Conservation (phyloP, 2,113 vertebrate species). For the Eubucco bourcierii region DNA sequence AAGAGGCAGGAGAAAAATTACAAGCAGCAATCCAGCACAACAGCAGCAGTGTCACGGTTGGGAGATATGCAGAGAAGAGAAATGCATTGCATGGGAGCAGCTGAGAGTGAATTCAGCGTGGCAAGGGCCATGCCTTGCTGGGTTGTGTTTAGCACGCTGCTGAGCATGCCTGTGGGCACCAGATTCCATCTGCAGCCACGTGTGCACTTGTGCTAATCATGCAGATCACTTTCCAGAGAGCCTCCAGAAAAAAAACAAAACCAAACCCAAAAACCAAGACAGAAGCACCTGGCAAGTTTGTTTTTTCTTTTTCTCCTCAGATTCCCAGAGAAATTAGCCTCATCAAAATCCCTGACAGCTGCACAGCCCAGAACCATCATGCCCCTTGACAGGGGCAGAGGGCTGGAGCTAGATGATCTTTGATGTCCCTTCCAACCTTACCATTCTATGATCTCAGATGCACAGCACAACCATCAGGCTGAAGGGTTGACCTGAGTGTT, state of each 20-base stretch:
- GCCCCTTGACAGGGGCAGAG: background rate
- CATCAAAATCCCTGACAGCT: background rate
- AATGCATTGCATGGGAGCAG: background rate
- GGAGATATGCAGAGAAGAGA: slow-evolving; percentile 50
- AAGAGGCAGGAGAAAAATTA: slow-evolving; percentile 30
- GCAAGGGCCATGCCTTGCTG: background rate
- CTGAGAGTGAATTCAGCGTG: background rate
- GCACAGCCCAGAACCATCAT: background rate
- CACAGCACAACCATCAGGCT: background rate
- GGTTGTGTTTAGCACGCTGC: background rate
- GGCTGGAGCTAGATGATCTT: no score
- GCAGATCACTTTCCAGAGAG: background rate
- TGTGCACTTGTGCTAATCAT: background rate
- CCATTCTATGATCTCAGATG: background rate
- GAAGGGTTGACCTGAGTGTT: background rate
- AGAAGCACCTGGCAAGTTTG: background rate
- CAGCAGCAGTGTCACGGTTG: background rate
- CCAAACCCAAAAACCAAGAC: no score
- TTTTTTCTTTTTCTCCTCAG: background rate
- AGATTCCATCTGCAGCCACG: background rate
- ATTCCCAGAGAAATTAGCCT: background rate
- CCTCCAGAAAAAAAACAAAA: background rate
- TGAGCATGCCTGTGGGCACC: background rate
- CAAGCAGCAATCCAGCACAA: slow-evolving; percentile 51
- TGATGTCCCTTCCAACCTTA: no score